phyloP scores from a whole-genome alignment of 2,113 vertebrate species.

The Hoplias malabaricus region DNA sequence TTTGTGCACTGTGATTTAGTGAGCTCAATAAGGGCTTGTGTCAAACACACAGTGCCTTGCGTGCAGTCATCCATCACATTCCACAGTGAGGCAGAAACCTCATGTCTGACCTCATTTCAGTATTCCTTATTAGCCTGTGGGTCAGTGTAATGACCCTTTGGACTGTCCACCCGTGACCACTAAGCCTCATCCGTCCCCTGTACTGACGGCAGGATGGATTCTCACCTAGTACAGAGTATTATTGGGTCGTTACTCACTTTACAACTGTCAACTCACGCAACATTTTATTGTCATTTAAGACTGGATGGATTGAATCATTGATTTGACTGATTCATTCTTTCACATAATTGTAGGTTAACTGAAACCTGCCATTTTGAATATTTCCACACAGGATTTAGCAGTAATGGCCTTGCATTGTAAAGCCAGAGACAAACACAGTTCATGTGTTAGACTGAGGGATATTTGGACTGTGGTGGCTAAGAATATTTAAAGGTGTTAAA shows the following conservation, averaged over 20 bases:
- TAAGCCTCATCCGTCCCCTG: conserved; percentile 22
- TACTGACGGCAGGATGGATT: conserved; percentile 29
- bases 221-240: neutral
- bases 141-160: conserved; percentile 34
- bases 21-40: conserved; percentile 29
- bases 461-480: no score
- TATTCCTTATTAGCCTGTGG: conserved; percentile 45
- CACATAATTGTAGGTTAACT: neutral
- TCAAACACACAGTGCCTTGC: conserved; percentile 29
- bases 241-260: conserved; percentile 4
- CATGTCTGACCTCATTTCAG: conserved; percentile 33
- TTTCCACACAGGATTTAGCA: neutral
- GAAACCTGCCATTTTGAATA: neutral
- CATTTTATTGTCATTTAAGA: neutral
- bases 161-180: conserved; percentile 26
- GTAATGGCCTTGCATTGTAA: neutral
- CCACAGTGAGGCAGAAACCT: conserved; percentile 30
- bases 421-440: no score
- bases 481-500: no score
- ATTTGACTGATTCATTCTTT: neutral
- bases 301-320: neutral
- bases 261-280: neutral
- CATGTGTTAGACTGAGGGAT: no score
- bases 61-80: conserved; percentile 33
- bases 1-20: conserved; percentile 39